Evolutionary conservation across 2,888 invertebrate species (phyloP), one percentile per base, ranked within the genome.

Genomic region (Drosophila acutilabella): DNA sequence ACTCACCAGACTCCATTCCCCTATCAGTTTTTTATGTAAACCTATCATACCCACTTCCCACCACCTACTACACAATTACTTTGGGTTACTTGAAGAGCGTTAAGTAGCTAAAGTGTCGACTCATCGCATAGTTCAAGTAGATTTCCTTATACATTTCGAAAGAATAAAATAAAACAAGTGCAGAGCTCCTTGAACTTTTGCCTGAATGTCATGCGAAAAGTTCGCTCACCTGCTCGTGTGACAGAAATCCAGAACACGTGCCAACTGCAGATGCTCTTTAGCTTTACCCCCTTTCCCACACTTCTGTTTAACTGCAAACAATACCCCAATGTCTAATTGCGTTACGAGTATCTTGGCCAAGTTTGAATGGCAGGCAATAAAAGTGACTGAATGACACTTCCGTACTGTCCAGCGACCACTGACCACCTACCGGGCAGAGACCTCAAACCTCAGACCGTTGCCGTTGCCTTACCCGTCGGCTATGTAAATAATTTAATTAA

Each of bases 401-500:
- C 88, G 88, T 56, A 16, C 11, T 26, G 45, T 10, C 20, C 51
- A 38, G 14, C 10, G 30, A 47, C 40, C 53, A 16, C 40, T 13
- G 14, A n/a, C 13, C 23, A 16, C 2, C 45, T n/a, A 6, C 30
- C 30, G 30, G 8, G 7, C 30, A 30, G 30, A 8, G 2, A 30
- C 30, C 30, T 30, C 30, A 30, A 30, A 30, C 30, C 8, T 30
- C 16, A 8, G 14, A 13, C 33, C 40, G 14, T n/a, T n/a, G 4
- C 14, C 6, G 30, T 6, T 56, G 20, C 10, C 44, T 20, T 20
- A 26, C 7, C 41, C 23, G 23, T n/a, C 41, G 58, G 61, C 68
- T 67, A 75, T 80, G 70, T 66, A 87, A 89, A 87, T 82, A 74
- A 87, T 89, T 89, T 70, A 82, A 87, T 89, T 87, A 77, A 84